Percentiles rank a stretch among this genome's conserved stretches.
phyloP scores from a whole-genome alignment of 2,113 vertebrate genomes.

The Circaetus cinerascens region DNA sequence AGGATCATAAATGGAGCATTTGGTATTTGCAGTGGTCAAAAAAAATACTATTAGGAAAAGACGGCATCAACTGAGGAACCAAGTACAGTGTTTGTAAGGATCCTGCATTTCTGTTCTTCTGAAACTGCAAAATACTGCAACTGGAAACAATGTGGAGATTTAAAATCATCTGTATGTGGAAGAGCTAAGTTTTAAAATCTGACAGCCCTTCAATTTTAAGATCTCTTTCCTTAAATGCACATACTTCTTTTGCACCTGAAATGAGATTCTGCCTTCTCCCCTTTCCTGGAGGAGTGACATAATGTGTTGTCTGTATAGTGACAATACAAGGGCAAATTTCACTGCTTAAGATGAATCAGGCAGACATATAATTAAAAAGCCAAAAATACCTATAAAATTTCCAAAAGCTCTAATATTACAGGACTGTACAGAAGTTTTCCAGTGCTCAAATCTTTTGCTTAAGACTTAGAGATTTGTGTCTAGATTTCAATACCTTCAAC shows the following conservation, averaged over 20 bases:
- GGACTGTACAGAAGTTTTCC: background rate
- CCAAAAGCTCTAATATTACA: background rate
- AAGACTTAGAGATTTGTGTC: background rate
- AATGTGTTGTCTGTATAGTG: background rate
- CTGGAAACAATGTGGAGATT: background rate
- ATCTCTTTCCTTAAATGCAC: background rate
- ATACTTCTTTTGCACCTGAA: background rate
- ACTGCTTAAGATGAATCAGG: background rate
- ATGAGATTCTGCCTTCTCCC: background rate
- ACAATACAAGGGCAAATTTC: background rate
- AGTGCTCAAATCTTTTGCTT: background rate
- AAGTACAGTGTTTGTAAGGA: background rate
- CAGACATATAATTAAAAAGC: background rate
- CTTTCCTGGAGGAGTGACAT: background rate
- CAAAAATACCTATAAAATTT: background rate
- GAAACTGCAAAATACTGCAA: background rate
- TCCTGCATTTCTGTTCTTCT: background rate
- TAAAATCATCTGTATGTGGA: background rate
- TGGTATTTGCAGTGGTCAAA: background rate
- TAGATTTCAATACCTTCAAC: background rate
- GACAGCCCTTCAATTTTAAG: background rate
- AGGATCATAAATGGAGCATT: background rate
- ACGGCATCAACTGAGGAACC: background rate
- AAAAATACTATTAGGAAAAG: background rate
- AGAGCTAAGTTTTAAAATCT: background rate